Conservation (phyloP, 2,797 vertebrate genomes). For the Sebastes taczanowskii region DNA sequence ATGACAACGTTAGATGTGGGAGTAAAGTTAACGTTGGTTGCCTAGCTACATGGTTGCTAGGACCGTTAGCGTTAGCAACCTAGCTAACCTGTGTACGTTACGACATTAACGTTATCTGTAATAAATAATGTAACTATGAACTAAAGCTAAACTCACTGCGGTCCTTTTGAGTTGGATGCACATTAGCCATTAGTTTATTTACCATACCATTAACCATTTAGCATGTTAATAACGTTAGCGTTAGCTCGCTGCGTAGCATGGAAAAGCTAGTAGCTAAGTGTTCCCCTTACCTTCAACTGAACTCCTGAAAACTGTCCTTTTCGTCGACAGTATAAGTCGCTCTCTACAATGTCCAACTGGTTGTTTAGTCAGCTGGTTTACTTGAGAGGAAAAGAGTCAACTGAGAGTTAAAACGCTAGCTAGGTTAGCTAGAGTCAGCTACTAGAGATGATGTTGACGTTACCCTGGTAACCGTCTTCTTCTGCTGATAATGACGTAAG, state of each 20-base stretch:
- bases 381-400: not conserved
- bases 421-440: not conserved
- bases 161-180: not conserved
- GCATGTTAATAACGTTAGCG: not conserved
- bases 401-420: no score
- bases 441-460: constrained; percentile 5
- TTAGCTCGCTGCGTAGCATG: not conserved
- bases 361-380: not conserved
- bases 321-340: fast-evolving
- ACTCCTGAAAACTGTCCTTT: not conserved
- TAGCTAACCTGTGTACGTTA: not conserved
- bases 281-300: not conserved
- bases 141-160: not conserved
- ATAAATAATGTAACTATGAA: not conserved
- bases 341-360: not conserved
- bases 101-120: not conserved
- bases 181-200: fast-evolving
- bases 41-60: not conserved
- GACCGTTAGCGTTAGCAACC: not conserved
- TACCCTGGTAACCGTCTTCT: constrained; percentile 48
- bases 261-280: no score
- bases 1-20: not conserved
- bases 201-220: not conserved
- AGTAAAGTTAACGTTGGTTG: not conserved
- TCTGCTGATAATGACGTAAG: not conserved